Conservation (phyloP, 1,140 invertebrate species). For the Drosophila oshimai region DNA sequence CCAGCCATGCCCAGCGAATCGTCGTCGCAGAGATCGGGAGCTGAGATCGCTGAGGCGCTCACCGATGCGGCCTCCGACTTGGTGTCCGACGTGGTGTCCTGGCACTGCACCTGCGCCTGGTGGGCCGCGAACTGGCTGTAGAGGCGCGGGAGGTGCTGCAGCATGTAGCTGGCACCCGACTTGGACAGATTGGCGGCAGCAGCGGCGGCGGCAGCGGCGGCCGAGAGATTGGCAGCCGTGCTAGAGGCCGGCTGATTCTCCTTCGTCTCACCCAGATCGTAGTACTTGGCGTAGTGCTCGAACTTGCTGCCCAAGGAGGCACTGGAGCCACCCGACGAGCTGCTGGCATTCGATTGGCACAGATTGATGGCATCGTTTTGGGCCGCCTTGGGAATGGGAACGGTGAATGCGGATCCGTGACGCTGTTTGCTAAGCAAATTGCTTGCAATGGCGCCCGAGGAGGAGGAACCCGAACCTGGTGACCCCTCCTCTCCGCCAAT, state of each 20-base stretch:
- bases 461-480: slow-evolving; percentile 2
- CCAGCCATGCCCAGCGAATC: slow-evolving; percentile 53
- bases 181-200: slow-evolving; percentile 64
- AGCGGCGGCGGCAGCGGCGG: slow-evolving; percentile 58
- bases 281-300: slow-evolving; percentile 81
- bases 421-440: slow-evolving; percentile 82
- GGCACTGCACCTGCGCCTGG: slow-evolving; percentile 42
- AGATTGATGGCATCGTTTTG: slow-evolving; percentile 60
- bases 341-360: slow-evolving; percentile 18
- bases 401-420: slow-evolving; percentile 87
- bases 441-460: neutral
- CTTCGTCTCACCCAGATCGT: slow-evolving; percentile 77
- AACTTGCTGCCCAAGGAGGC: slow-evolving; percentile 59
- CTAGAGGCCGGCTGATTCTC: slow-evolving; percentile 70
- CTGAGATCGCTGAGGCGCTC: slow-evolving; percentile 54
- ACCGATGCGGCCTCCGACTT: slow-evolving; percentile 68
- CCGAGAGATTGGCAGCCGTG: slow-evolving; percentile 34
- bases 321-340: neutral
- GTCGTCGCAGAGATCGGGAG: slow-evolving; percentile 66
- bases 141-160: slow-evolving; percentile 84
- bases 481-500: slow-evolving; percentile 40
- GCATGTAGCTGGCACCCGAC: slow-evolving; percentile 84
- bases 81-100: slow-evolving; percentile 67
- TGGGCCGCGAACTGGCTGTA: slow-evolving; percentile 83
- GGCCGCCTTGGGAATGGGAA: slow-evolving; percentile 83